Evolutionary conservation across 2,113 vertebrate species (phyloP), one percentile per base, ranked within the genome.

Genomic region (Chamaetylas fuelleborni): DNA sequence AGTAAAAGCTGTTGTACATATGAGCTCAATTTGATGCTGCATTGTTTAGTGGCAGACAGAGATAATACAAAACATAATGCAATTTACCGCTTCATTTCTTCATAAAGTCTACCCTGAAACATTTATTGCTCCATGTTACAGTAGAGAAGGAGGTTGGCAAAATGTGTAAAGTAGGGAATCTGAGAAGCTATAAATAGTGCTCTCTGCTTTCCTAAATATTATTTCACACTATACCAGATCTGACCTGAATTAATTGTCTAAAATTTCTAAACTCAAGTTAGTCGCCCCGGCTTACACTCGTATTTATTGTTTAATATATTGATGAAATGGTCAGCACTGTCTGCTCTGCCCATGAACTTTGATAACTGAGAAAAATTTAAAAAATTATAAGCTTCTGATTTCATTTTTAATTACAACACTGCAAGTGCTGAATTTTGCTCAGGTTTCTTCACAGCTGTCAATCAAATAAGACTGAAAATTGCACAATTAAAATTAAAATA

Each of bases 61-160:
- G 92, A 97, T 96, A 96, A 97, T 95, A 95, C 72, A 95, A 97
- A 95, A 96, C 96, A 95, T 96, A 97, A 96, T 93, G 76, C 54
- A 93, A 97, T 90, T 94, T 96, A 93, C 54, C 36, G 86, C 80
- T 93, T 82, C 86, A 91, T 93, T 97, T 93, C 76, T 94, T 95
- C 92, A 88, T 96, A 87, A 97, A 96, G 94, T 86, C 92, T 93
- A 90, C 95, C 48, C 81, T 91, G 86, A 91, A 90, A 95, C 72
- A 86, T 67, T 92, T 92, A 86, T 73, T 80, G 54, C 28, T 91
- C 28, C 54, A 31, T 67, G 54, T 96, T 96, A 92, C 42, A 77
- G 66, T 42, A 74, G 9, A 70, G 54, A 70, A 78, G 31, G 70
- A 70, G 34, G 88, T 92, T 29, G 74, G 53, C 60, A 96, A 92